Evolutionary conservation across 2,797 vertebrate species (phyloP), one percentile per base, ranked within the genome.

Genomic region (Pangasius sanitwongsei): DNA sequence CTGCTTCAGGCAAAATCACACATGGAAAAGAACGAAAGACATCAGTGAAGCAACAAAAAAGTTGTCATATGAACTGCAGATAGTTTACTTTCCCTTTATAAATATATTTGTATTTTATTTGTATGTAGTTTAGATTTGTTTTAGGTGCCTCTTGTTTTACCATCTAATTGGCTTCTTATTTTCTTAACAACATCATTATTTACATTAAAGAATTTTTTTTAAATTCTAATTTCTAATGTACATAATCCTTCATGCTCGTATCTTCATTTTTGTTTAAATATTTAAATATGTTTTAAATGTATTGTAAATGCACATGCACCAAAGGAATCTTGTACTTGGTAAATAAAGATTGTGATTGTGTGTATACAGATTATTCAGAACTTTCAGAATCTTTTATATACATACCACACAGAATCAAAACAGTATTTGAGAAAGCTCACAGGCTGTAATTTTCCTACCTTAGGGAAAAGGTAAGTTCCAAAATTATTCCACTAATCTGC

Each of bases 1-100:
- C n/a, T 44, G 86, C 87, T 34, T 77, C 41, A 23, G 81, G 89
- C 57, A 28, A 77, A 83, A 87, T 34, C 44, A 23, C 61, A 77
- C 77, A 41, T 50, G 34, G 67, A 86, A 63, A 87, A 59, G 20
- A 85, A 53, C 5, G 23, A 83, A 80, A 70, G 50, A 53, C 48
- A 59, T 75, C 57, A 16, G 50, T 37, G 87, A 34, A 61, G 65
- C 50, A 55, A 44, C 13, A 70, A 41, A 86, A 70, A 65, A 50
- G 0, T 41, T 55, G 44, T 85, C 9, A 48, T 23, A n/a, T 55
- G 9, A 67, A 50, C 31, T 31, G 65, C 77, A 59, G 48, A 50
- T 63, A 48, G 82, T 37, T 85, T 41, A 59, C 31, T 65, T 50
- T 37, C 6, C 6, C 55, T 90, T 61, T 55, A 57, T n/a, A 84